phyloP scores from a whole-genome alignment of 1,140 invertebrate genomes.

The Cydia splendana region DNA sequence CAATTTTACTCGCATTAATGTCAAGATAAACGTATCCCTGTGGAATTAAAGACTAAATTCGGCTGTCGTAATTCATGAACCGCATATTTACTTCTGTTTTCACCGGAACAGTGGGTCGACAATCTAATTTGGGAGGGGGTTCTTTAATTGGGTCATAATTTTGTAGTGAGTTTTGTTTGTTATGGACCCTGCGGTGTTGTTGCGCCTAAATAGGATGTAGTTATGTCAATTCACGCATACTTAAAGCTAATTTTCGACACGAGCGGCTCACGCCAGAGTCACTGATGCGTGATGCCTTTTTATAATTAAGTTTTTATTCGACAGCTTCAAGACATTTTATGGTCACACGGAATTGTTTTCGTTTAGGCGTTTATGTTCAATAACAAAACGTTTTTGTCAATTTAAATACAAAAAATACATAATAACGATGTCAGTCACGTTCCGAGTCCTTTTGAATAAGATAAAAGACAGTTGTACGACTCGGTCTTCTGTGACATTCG shows the following conservation, averaged over 20 bases:
- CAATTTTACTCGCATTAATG: constrained; percentile 19
- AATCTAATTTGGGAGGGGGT: constrained; percentile 53
- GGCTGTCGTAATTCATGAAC: constrained; percentile 25
- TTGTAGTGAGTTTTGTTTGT: constrained; percentile 46
- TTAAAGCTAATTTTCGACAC: constrained; percentile 30
- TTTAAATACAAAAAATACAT: constrained; percentile 29
- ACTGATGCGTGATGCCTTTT: constrained; percentile 12
- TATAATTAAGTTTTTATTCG: constrained; percentile 25
- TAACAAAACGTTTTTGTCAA: constrained; percentile 29
- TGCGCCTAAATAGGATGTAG: constrained; percentile 34
- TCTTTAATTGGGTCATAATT: constrained; percentile 58
- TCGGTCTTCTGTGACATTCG: constrained; percentile 28
- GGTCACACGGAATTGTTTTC: constrained; percentile 28
- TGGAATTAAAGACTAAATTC: constrained; percentile 24
- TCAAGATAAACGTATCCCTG: constrained; percentile 11
- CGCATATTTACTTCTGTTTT: constrained; percentile 29
- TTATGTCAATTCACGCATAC: constrained; percentile 32
- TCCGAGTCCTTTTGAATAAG: constrained; percentile 39
- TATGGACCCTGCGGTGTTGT: constrained; percentile 36
- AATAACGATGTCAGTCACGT: constrained; percentile 44
- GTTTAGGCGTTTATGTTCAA: constrained; percentile 22
- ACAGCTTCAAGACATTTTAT: neutral
- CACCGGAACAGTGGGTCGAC: constrained; percentile 40
- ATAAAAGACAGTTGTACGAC: constrained; percentile 37
- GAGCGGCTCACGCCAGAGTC: neutral